Base-by-base conservation (phyloP, 2,797 vertebrate species). In the Labeo calbasu region DNA sequence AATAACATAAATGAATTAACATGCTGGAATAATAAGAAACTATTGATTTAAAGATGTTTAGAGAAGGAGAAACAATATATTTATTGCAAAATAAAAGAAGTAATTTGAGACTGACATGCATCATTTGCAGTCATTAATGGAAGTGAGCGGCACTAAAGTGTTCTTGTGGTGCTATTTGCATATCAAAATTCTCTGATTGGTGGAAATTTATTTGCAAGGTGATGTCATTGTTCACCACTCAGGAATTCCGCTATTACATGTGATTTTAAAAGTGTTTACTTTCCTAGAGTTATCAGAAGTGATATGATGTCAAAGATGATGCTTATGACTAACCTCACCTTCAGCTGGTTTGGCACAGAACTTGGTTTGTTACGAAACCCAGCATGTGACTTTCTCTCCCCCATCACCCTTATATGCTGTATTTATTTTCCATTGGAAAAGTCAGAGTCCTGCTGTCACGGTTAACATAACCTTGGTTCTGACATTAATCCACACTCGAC, bases 401-500 rank as follows among this genome's bases (percentile, higher is more conserved):
- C 50, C 51, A 70, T 77, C 65, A 84, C 75, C 82, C 82, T 70
- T 46, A 77, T 61, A 17, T 59, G 51, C 65, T 69, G n/a, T 83
- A 53, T 69, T 83, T 77, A 77, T 70, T 77, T 84, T 84, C 82
- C 82, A 70, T 78, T 13, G 19, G 17, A 40, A 76, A 77, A 70
- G 23, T 36, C 63, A 69, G 72, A 43, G 36, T 13, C 50, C 65
- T 59, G 73, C 73, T 61, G 73, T 48, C 82, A 77, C 13, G 2
- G 51, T 77, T 68, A 77, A 59, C 75, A 69, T 59, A 84, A 84
- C 65, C 75, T 77, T 69, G 51, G 51, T 12, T 83, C 40, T 55
- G 65, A 77, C 81, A 83, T 65, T 83, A 55, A 53, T 76, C n/a
- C n/a, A 83, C 72, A 76, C 71, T 66, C 32, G 63, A 83, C 21